These are phyloP conservation scores for Oenanthe melanoleuca DNA, from an alignment of 2,113 vertebrate genomes.

Conservation along the genomic window DNA sequence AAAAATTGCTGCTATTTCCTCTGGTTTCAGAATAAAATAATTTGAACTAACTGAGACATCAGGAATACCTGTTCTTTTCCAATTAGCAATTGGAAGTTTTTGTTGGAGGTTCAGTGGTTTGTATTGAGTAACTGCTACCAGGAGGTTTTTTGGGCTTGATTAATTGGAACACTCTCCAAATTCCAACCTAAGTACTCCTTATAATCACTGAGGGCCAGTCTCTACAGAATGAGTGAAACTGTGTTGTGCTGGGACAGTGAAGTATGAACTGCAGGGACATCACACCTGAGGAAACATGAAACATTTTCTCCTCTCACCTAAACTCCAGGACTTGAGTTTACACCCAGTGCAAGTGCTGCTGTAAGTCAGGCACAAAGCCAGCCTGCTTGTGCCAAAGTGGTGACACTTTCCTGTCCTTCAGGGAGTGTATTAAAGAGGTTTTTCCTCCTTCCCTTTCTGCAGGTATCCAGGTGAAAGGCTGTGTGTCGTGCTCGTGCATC, in stretches of 20 bases:
- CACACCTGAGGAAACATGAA: neutral
- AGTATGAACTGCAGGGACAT: neutral
- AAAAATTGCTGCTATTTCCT: neutral
- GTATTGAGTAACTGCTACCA: neutral
- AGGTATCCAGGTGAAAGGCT: neutral
- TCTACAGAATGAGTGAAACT: neutral
- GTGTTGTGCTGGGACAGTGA: neutral
- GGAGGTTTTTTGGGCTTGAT: neutral
- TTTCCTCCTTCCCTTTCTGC: neutral
- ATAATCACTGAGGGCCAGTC: neutral
- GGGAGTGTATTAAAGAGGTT: neutral
- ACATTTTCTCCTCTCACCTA: neutral
- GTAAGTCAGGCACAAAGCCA: accelerated
- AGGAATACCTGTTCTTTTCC: neutral
- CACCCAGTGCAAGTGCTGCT: neutral
- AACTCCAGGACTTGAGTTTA: neutral
- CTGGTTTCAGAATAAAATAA: neutral
- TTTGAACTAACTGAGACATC: neutral
- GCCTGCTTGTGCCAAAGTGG: neutral
- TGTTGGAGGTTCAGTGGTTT: neutral
- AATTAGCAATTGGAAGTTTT: neutral
- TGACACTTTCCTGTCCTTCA: neutral
- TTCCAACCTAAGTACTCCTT: accelerated
- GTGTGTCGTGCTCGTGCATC: accelerated
- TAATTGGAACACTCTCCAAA: neutral